phyloP scores from a whole-genome alignment of 1,140 invertebrate species.

The Trinorchestia longiramus region DNA sequence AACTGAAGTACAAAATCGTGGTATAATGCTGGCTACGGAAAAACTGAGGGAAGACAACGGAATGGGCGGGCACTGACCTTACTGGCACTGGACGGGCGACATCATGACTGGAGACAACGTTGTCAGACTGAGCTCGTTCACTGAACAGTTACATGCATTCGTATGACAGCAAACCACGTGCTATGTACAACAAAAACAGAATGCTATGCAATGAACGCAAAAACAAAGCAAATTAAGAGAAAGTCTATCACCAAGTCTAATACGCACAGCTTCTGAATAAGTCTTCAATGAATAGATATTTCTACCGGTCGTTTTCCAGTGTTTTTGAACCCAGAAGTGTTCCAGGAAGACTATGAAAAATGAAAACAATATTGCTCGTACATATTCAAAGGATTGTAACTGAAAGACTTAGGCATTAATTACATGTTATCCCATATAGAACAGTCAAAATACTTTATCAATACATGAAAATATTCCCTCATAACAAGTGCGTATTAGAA shows the following conservation, averaged over 20 bases:
- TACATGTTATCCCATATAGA: background rate
- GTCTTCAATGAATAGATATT: background rate
- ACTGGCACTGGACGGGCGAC: background rate
- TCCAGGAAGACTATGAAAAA: background rate
- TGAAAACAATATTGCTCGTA: background rate
- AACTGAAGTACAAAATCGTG: background rate
- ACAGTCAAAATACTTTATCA: background rate
- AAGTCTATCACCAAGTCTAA: background rate
- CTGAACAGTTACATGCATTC: background rate
- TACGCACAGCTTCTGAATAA: background rate
- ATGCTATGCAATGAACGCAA: background rate
- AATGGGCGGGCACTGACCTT: background rate
- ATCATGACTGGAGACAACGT: background rate
- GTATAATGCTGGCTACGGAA: background rate
- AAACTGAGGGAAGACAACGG: background rate
- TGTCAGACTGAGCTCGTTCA: background rate
- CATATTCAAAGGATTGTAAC: background rate
- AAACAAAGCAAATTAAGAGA: background rate
- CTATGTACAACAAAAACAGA: background rate
- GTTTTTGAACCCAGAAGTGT: background rate
- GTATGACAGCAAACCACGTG: background rate
- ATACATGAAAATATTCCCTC: background rate
- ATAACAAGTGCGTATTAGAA: background rate
- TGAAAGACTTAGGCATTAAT: background rate
- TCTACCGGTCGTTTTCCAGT: background rate